Conservation (phyloP, 2,113 vertebrate genomes). For the Salvelinus sp. region DNA sequence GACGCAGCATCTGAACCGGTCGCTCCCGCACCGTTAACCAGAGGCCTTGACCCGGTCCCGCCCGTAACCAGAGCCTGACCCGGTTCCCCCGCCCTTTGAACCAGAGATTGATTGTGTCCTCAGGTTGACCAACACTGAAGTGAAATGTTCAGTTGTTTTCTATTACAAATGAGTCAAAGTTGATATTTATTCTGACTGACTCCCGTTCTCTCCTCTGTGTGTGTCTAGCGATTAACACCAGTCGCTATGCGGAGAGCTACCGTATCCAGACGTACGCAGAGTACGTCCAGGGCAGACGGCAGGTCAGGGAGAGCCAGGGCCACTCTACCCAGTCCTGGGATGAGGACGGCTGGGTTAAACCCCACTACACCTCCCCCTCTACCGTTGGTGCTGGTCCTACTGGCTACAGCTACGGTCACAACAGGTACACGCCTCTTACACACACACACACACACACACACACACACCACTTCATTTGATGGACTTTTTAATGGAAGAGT, state of each 20-base stretch:
- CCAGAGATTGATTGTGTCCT: too few species aligned
- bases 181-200: too few species aligned
- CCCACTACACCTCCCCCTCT: slow-evolving; percentile 51
- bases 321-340: slow-evolving; percentile 74
- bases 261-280: slow-evolving; percentile 96
- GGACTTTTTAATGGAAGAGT: not conserved
- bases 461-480: too few species aligned
- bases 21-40: too few species aligned
- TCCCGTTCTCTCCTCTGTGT: not conserved
- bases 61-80: too few species aligned
- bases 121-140: too few species aligned
- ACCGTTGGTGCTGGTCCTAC: slow-evolving; percentile 11
- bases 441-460: too few species aligned
- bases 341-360: slow-evolving; percentile 86
- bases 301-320: slow-evolving; percentile 77
- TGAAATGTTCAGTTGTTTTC: too few species aligned
- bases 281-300: slow-evolving; percentile 82
- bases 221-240: slow-evolving; percentile 90
- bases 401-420: slow-evolving; percentile 55
- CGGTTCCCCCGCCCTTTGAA: too few species aligned
- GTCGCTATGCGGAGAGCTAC: slow-evolving; percentile 95
- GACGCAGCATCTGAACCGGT: too few species aligned
- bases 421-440: slow-evolving; percentile 44
- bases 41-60: too few species aligned
- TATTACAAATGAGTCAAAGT: too few species aligned